Percentiles rank a stretch among this genome's conserved stretches.
Evolutionary conservation across 1,140 invertebrate species (phyloP).

Genomic region (Pteromalus puparum): DNA sequence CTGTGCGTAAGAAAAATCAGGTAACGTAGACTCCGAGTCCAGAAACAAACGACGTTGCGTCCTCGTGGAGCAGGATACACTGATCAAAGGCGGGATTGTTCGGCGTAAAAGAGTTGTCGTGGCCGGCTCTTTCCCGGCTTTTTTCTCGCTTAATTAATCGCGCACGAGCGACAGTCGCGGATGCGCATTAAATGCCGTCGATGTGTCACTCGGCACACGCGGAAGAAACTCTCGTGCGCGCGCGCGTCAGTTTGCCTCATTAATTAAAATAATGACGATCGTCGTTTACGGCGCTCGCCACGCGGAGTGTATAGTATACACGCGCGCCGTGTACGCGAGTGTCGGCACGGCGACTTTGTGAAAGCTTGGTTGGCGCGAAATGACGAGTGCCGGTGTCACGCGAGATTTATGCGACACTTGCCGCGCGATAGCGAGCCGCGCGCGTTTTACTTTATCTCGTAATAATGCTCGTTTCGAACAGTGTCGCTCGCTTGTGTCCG

Average conservation of each 20-base stretch:
- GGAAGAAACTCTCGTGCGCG: conserved; percentile 25
- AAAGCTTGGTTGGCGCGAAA: conserved; percentile 25
- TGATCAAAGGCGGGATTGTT: conserved; percentile 1
- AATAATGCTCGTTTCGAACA: conserved; percentile 52
- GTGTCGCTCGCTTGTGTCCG: conserved; percentile 48
- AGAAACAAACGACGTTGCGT: neutral
- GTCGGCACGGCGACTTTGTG: conserved; percentile 19
- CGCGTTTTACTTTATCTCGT: conserved; percentile 37
- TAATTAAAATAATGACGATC: conserved; percentile 52
- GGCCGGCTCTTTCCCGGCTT: conserved; percentile 13
- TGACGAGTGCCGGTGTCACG: conserved; percentile 42
- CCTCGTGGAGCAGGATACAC: neutral
- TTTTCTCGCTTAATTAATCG: conserved; percentile 45
- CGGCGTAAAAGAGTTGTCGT: conserved; percentile 35
- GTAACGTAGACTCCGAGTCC: neutral
- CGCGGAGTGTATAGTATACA: neutral
- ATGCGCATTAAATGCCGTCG: conserved; percentile 11
- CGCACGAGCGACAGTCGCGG: conserved; percentile 3
- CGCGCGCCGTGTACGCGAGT: neutral
- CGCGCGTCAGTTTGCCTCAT: conserved; percentile 26
- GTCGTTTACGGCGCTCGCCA: conserved; percentile 3
- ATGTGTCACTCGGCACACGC: conserved; percentile 26
- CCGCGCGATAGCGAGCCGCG: neutral
- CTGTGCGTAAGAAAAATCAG: neutral
- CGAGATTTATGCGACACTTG: conserved; percentile 45